Percentiles rank a stretch among this genome's conserved stretches.
Conservation (phyloP, 2,113 vertebrate species). For the Cairina moschata region DNA sequence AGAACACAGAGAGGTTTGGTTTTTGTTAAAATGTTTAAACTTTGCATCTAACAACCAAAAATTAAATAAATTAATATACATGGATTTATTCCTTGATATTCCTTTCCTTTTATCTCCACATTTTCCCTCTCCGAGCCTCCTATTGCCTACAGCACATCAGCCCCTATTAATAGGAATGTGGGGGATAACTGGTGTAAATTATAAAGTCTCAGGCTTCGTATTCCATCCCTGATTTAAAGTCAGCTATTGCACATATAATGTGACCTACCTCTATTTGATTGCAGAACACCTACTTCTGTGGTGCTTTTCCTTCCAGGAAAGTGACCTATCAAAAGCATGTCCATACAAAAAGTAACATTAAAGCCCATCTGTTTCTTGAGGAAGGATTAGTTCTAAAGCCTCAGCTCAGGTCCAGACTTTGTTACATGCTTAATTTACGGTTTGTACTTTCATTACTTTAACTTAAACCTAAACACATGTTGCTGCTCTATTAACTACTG, state of each 20-base stretch:
- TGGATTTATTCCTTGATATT: constrained; percentile 41
- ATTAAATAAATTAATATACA: constrained; percentile 56
- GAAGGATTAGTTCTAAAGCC: neutral
- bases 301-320: neutral
- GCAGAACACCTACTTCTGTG: neutral
- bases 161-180: neutral
- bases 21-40: constrained; percentile 84
- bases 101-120: constrained; percentile 43
- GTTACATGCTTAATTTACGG: neutral
- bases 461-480: neutral
- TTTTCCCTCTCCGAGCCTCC: neutral
- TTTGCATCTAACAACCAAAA: constrained; percentile 65
- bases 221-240: neutral
- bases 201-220: neutral
- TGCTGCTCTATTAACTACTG: neutral
- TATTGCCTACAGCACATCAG: constrained; percentile 2
- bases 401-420: neutral
- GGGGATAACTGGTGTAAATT: neutral
- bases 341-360: rapidly evolving
- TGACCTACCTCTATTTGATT: neutral
- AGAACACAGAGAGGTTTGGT: constrained; percentile 78
- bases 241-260: neutral
- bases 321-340: neutral
- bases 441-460: neutral
- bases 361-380: neutral